A percentile compares a stretch with the other conserved stretches of the same genome.
Conservation (phyloP, 1,140 invertebrate genomes). For the Drosophila ficusphila region DNA sequence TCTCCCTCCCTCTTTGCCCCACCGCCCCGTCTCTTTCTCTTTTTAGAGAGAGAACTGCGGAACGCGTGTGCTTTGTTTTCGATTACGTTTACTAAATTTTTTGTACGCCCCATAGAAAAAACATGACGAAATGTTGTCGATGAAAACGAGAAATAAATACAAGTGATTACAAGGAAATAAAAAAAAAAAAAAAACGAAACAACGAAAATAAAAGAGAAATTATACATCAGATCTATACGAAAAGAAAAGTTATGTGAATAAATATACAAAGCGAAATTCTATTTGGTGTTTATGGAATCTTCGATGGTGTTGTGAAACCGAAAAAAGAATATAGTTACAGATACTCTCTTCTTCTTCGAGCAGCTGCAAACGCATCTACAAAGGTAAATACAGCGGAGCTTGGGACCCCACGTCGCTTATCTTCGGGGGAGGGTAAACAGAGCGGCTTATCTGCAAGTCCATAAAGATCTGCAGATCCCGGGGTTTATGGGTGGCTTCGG, state of each 20-base stretch:
- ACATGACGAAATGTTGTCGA: conserved; percentile 63
- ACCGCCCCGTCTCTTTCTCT: background rate
- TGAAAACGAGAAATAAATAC: conserved; percentile 51
- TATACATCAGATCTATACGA: conserved; percentile 1
- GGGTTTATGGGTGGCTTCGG: conserved; percentile 2
- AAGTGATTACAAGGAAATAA: conserved; percentile 38
- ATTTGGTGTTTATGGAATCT: conserved; percentile 21
- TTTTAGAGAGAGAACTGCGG: background rate
- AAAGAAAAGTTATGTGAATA: conserved; percentile 24
- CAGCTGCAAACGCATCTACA: conserved; percentile 57
- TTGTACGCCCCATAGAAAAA: conserved; percentile 51
- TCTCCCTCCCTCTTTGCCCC: background rate
- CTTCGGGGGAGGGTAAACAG: conserved; percentile 53
- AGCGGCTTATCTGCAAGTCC: conserved; percentile 17
- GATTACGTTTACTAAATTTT: conserved; percentile 70
- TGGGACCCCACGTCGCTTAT: conserved; percentile 49
- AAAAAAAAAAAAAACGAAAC: conserved; percentile 22
- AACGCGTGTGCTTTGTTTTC: conserved; percentile 62
- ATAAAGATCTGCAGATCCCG: conserved; percentile 43
- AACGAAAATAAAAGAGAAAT: conserved; percentile 17
- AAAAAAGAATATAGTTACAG: conserved; percentile 14
- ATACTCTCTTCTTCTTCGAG: conserved; percentile 18
- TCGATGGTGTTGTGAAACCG: conserved; percentile 43
- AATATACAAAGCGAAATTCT: conserved; percentile 30
- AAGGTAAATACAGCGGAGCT: conserved; percentile 73